Conservation (phyloP, 2,888 invertebrate species). For the Ennomos quercinarius region DNA sequence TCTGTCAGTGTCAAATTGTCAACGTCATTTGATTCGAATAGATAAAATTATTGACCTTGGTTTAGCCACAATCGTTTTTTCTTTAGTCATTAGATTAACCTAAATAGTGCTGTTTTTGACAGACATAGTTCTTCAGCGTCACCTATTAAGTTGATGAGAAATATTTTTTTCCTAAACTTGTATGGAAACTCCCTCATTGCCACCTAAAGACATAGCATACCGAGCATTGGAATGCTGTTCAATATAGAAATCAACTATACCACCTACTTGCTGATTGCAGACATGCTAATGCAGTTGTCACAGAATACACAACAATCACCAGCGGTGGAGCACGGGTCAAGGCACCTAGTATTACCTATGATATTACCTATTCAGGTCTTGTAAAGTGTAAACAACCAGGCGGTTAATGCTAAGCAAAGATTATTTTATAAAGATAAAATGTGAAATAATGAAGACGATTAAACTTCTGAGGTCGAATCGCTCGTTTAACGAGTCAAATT, state of each 20-base stretch:
- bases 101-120: no score
- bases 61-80: no score
- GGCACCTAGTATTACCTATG: constrained; percentile 23
- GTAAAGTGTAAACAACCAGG: constrained; percentile 22
- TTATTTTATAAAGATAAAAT: constrained; percentile 21
- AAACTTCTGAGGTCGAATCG: not conserved
- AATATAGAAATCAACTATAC: constrained; percentile 25
- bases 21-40: no score
- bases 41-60: no score
- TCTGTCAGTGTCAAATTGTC: no score
- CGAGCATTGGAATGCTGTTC: constrained; percentile 23
- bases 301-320: constrained; percentile 20
- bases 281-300: constrained; percentile 22
- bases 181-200: no score
- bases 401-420: constrained; percentile 27
- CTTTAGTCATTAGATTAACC: no score
- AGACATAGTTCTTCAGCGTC: no score
- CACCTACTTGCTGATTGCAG: constrained; percentile 18
- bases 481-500: constrained; percentile 1
- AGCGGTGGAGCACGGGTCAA: constrained; percentile 24
- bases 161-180: no score
- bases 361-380: constrained; percentile 31
- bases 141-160: no score
- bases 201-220: not conserved
- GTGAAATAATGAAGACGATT: constrained; percentile 12